Evolutionary conservation across 1,140 invertebrate genomes (phyloP).

Genomic region (Drosophila ambigua): DNA sequence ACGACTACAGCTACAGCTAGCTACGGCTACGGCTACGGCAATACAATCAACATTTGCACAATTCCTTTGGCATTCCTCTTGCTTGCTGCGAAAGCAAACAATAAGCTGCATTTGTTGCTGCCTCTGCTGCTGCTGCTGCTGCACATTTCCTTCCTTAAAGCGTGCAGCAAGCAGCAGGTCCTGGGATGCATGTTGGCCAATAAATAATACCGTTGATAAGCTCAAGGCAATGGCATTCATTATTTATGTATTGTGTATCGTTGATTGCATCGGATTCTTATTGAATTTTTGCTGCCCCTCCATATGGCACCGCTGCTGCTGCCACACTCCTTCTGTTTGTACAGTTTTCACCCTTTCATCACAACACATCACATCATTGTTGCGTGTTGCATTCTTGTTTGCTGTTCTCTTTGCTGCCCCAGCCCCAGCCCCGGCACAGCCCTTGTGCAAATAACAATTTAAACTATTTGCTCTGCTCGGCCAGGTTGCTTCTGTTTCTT

Average conservation of each 20-base stretch:
- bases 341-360: conserved; percentile 38
- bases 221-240: conserved; percentile 76
- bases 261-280: conserved; percentile 70
- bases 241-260: conserved; percentile 72
- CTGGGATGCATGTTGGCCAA: conserved; percentile 53
- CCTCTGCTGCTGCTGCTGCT: conserved; percentile 14
- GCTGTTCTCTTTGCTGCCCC: conserved; percentile 26
- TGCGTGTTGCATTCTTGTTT: conserved; percentile 36
- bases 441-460: conserved; percentile 61
- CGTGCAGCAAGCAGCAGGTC: conserved; percentile 6
- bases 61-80: conserved; percentile 67
- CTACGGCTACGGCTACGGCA: conserved; percentile 33
- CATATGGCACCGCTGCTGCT: too few relatives aligned
- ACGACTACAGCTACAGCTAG: conserved; percentile 20
- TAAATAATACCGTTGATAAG: conserved; percentile 76
- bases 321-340: conserved; percentile 12
- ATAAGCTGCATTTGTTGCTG: conserved; percentile 52
- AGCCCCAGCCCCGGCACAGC: conserved; percentile 9
- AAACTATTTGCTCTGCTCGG: conserved; percentile 34
- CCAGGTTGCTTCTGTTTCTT: too few relatives aligned
- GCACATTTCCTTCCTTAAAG: conserved; percentile 57
- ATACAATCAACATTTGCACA: conserved; percentile 77
- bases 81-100: conserved; percentile 45
- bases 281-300: conserved; percentile 52
- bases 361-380: conserved; percentile 35